A percentile compares a stretch with the other conserved stretches of the same genome.
Evolutionary conservation across 2,113 vertebrate genomes (phyloP).

Genomic region (Daboia siamensis): DNA sequence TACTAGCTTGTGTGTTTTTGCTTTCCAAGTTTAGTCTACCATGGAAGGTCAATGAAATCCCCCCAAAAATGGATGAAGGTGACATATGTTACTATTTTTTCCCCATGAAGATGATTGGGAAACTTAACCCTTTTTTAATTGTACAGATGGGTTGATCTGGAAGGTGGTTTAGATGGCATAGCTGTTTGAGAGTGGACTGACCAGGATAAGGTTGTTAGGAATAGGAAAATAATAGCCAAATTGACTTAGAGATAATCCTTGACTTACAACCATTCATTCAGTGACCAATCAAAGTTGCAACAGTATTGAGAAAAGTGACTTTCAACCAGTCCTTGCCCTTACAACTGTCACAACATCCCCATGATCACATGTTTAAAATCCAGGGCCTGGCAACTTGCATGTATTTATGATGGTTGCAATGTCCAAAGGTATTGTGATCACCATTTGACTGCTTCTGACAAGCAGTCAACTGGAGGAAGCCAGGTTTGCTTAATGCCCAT

Average conservation of each 20-base stretch:
- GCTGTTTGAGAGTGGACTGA: neutral
- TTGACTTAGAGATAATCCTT: neutral
- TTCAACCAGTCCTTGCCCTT: too few species aligned
- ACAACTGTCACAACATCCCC: too few species aligned
- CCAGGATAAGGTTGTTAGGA: neutral
- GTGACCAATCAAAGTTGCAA: too few species aligned
- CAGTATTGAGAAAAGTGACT: too few species aligned
- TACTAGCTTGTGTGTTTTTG: neutral
- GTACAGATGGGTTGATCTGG: neutral
- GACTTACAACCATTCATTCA: too few species aligned
- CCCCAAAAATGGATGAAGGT: neutral
- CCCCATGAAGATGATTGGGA: neutral
- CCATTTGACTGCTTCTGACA: too few species aligned
- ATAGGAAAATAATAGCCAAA: neutral
- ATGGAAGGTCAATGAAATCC: neutral
- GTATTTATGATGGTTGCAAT: too few species aligned
- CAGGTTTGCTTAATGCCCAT: too few species aligned
- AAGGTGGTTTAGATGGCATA: neutral
- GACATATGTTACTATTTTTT: neutral
- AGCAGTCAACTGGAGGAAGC: too few species aligned
- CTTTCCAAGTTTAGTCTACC: neutral
- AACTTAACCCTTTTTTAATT: neutral
- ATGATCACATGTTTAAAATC: too few species aligned
- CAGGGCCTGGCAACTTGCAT: too few species aligned
- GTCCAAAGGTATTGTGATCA: too few species aligned